Evolutionary conservation across 2,113 vertebrate genomes (phyloP).

Genomic region (Haemorhous mexicanus): DNA sequence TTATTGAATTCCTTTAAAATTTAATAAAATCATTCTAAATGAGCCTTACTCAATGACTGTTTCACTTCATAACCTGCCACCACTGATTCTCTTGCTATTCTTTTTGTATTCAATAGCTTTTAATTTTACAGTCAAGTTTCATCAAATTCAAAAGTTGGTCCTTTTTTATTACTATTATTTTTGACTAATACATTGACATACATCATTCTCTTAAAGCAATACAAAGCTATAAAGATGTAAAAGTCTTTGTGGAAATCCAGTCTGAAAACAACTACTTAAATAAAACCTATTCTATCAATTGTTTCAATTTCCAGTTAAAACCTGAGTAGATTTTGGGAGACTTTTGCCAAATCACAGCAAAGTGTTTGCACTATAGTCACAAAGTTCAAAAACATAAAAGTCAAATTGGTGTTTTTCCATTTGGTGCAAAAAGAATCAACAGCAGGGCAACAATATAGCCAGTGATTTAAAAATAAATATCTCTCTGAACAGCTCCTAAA

Average conservation of each 20-base stretch:
- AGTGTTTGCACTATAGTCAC: not conserved
- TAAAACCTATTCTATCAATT: not conserved
- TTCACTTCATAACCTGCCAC: not conserved
- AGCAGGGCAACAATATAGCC: not conserved
- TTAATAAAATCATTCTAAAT: slow-evolving; percentile 22
- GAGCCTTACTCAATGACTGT: not conserved
- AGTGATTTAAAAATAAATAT: not conserved
- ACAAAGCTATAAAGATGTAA: not conserved
- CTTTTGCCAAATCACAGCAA: not conserved
- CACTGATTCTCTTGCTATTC: not conserved
- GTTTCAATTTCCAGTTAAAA: not conserved
- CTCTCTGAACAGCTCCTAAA: not conserved
- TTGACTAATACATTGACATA: not conserved
- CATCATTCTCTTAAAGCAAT: not conserved
- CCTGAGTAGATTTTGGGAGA: not conserved
- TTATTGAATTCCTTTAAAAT: slow-evolving; percentile 17
- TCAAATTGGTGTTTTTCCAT: not conserved
- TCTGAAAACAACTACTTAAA: not conserved
- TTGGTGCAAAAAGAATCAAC: not conserved
- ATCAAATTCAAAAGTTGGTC: not conserved
- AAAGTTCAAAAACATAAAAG: not conserved
- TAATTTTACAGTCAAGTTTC: not conserved
- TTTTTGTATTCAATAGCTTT: not conserved
- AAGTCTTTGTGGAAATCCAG: not conserved
- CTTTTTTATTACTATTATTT: not conserved